These are phyloP conservation scores for Prolemur simus DNA, from an alignment of 2,113 vertebrate genomes.

Conservation along the genomic window DNA sequence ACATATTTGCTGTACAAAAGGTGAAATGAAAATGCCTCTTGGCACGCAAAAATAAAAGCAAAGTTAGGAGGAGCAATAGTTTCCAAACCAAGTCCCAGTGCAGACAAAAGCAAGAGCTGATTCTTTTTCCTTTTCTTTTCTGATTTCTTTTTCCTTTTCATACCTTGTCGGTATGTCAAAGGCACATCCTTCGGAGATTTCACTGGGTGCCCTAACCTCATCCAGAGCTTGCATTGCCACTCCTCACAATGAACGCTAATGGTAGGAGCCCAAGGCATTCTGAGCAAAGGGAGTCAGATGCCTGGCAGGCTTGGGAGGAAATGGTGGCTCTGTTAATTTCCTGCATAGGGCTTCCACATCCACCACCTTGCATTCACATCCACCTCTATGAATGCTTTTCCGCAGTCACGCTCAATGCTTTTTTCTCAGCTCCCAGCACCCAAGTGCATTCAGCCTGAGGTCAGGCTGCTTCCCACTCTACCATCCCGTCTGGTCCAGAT, in stretches of 20 bases:
- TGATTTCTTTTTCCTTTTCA: background rate
- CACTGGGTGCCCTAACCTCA: background rate
- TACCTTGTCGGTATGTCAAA: background rate
- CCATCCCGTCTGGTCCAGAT: background rate
- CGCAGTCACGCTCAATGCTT: background rate
- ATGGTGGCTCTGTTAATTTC: background rate
- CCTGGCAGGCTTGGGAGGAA: background rate
- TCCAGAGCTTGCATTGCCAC: background rate
- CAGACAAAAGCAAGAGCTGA: background rate
- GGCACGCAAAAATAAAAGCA: slow-evolving; percentile 17
- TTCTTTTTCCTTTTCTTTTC: background rate
- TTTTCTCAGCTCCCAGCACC: background rate
- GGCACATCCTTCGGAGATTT: background rate
- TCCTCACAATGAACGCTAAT: background rate
- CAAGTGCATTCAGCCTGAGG: background rate
- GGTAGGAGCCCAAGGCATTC: background rate
- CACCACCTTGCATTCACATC: background rate
- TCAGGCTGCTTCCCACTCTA: background rate
- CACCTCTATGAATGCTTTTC: background rate
- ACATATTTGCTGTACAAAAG: background rate
- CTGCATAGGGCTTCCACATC: background rate
- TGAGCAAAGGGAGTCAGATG: background rate
- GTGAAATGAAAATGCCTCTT: slow-evolving; percentile 40
- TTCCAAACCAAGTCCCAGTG: background rate
- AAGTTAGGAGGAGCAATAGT: background rate